phyloP scores from a whole-genome alignment of 1,140 invertebrate genomes.

The Drosophila nigrodunni region DNA sequence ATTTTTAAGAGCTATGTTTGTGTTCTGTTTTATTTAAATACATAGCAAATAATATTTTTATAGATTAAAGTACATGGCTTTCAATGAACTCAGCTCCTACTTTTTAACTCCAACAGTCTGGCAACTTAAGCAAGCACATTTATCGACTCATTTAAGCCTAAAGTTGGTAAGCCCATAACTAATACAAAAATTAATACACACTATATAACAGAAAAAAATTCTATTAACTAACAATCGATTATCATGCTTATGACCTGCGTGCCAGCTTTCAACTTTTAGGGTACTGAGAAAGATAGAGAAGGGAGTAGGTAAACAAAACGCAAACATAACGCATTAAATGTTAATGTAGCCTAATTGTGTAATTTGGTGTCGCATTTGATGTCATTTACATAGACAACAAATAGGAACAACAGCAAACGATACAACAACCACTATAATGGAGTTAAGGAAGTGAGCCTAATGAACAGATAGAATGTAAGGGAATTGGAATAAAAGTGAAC shows the following conservation, averaged over 20 bases:
- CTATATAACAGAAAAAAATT: conserved; percentile 40
- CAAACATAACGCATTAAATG: conserved; percentile 80
- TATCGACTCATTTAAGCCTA: conserved; percentile 27
- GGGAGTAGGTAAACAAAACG: conserved; percentile 69
- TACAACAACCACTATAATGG: conserved; percentile 22
- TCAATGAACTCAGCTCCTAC: background rate
- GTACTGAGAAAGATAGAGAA: background rate
- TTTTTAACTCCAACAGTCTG: background rate
- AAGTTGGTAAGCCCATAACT: background rate
- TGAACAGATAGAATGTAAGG: conserved; percentile 53
- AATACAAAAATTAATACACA: conserved; percentile 38
- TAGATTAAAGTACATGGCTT: too few relatives aligned
- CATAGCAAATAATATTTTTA: too few relatives aligned
- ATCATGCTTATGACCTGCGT: conserved; percentile 73
- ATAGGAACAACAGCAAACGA: conserved; percentile 23
- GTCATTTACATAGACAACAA: conserved; percentile 72
- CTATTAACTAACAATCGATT: conserved; percentile 79
- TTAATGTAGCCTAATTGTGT: conserved; percentile 83
- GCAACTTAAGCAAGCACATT: conserved; percentile 1
- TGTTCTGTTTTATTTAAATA: too few relatives aligned
- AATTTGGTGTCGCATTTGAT: conserved; percentile 78
- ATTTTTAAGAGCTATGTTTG: too few relatives aligned
- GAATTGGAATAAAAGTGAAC: conserved; percentile 32
- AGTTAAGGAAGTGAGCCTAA: conserved; percentile 50
- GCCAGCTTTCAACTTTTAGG: conserved; percentile 27